Base-by-base conservation (phyloP, 1,140 invertebrate genomes). In the Halyomorpha halys region DNA sequence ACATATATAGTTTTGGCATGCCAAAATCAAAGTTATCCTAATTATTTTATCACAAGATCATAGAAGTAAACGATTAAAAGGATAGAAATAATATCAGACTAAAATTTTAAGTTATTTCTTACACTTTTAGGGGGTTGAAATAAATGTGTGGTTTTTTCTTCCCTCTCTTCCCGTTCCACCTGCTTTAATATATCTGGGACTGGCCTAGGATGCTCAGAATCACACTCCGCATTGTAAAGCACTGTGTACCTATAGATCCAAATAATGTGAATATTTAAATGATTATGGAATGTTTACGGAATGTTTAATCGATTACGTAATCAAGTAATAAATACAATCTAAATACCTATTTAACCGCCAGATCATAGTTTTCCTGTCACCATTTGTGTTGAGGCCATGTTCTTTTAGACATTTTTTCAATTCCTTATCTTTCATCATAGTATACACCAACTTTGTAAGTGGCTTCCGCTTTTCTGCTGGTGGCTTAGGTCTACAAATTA, bases 381-480 rank as follows among this genome's bases (percentile, higher is more conserved):
- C 81, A 27, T 75, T 69, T 4, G 69, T 68, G 15, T 74, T 75
- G 9, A 82, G 69, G 14, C 78, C 78, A 49, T 76, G 70, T 61
- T 80, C 76, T 72, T 78, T 79, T 61, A 81, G 68, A 69, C 73
- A 79, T 64, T 76, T 79, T 44, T 73, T 71, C 45, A 83, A 66
- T 51, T 78, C 75, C 49, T 72, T 71, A n/a, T 82, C 80, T 63
- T 78, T 76, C 76, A 83, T 77, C 39, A 83, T 66, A 69, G 69
- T 74, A 54, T 80, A 75, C 2, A 83, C 79, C 59, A 81, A 70
- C 72, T 83, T 83, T 66, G 81, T 75, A 44, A 83, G 45, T 14
- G 65, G 67, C 34, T 62, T 45, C 56, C 44, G 2, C 51, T 67
- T 67, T 60, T 69, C 60, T 61, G 66, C 16, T 44, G 21, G 15